phyloP scores from a whole-genome alignment of 2,113 vertebrate species.

The Halichoeres trimaculatus region DNA sequence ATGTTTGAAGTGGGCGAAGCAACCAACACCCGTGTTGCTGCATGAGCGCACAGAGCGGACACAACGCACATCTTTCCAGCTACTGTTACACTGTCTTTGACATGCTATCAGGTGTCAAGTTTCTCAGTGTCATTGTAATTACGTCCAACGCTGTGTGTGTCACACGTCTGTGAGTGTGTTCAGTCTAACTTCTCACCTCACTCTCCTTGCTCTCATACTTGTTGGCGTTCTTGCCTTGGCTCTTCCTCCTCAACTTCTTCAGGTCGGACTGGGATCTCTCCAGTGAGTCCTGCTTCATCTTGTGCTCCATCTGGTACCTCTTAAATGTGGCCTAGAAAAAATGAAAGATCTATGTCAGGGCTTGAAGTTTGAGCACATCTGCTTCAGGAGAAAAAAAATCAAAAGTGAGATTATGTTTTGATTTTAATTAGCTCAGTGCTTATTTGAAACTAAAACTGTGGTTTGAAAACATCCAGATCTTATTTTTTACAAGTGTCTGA shows the following conservation, averaged over 20 bases:
- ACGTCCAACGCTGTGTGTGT: neutral
- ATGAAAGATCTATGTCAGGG: conserved; percentile 33
- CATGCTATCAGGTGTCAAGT: conserved; percentile 39
- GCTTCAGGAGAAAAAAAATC: neutral
- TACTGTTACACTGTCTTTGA: conserved; percentile 38
- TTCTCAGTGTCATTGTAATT: conserved; percentile 34
- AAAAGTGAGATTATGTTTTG: no score
- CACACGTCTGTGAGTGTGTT: neutral
- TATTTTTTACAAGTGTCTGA: no score
- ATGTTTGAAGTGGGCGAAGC: neutral
- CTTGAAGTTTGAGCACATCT: neutral
- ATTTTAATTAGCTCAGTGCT: no score
- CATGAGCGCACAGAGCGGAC: conserved; percentile 36
- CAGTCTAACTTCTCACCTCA: conserved; percentile 84
- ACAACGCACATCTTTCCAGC: conserved; percentile 16
- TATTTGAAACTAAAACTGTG: no score
- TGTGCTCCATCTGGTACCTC: conserved; percentile 94
- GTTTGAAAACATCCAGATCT: no score
- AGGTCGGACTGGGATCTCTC: conserved; percentile 93
- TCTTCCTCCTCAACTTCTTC: conserved; percentile 96
- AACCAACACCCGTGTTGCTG: conserved; percentile 14
- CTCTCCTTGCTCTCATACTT: conserved; percentile 95
- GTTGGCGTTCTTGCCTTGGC: conserved; percentile 92
- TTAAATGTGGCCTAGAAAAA: conserved; percentile 94
- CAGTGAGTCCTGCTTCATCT: conserved; percentile 91